phyloP scores from a whole-genome alignment of 2,113 vertebrate genomes.

The Hydrolagus affinis region DNA sequence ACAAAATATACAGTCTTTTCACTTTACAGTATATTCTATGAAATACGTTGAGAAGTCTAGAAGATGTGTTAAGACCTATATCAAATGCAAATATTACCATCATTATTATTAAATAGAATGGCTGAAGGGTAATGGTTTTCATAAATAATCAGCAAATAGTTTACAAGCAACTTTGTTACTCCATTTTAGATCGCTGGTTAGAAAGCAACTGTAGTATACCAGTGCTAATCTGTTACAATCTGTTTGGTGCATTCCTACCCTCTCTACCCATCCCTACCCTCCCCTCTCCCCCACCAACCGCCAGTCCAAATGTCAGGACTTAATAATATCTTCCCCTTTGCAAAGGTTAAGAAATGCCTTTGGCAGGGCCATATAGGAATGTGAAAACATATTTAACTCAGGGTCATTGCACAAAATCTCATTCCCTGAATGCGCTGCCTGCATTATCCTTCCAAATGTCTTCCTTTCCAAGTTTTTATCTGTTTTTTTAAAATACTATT shows the following conservation, averaged over 20 bases:
- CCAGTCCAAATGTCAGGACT: not conserved
- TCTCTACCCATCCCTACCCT: too few species aligned
- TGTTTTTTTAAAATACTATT: not conserved
- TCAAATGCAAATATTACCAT: too few species aligned
- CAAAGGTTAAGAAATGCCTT: not conserved
- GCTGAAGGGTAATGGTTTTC: too few species aligned
- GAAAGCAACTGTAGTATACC: not conserved
- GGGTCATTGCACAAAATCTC: not conserved
- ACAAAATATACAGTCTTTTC: too few species aligned
- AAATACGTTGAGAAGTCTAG: too few species aligned
- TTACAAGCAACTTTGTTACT: not conserved
- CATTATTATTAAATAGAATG: too few species aligned
- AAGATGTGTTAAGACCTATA: too few species aligned
- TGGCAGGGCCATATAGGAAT: not conserved
- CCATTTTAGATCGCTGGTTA: not conserved
- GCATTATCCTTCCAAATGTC: not conserved
- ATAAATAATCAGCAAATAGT: too few species aligned
- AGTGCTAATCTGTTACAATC: not conserved
- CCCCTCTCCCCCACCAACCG: too few species aligned
- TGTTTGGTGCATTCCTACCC: not conserved
- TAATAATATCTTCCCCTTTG: not conserved
- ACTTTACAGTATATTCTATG: too few species aligned
- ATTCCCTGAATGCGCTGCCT: not conserved
- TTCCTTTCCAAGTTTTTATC: not conserved
- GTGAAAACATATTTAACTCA: not conserved